Conservation (phyloP, 2,888 invertebrate species). For the Oithona nana region DNA sequence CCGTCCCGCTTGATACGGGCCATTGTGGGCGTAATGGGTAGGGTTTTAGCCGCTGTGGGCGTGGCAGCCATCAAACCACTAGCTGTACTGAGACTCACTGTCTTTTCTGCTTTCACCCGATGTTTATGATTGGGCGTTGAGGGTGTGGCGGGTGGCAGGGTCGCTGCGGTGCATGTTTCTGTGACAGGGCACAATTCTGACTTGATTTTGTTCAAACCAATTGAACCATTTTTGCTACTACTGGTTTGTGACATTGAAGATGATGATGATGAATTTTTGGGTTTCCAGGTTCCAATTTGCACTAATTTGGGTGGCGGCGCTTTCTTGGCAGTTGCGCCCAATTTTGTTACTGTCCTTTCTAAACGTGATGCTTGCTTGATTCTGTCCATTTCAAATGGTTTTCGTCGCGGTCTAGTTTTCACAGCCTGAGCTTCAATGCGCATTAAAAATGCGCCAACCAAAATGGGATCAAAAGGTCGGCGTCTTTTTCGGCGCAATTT, state of each 20-base stretch:
- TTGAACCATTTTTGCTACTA: background rate
- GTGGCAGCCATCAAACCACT: background rate
- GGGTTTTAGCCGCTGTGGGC: background rate
- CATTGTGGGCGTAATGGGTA: slow-evolving; percentile 3
- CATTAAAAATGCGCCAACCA: slow-evolving; percentile 3
- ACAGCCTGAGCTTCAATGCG: slow-evolving; percentile 8
- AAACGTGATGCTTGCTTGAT: slow-evolving; percentile 5
- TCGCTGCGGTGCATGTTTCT: background rate
- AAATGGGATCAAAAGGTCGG: background rate
- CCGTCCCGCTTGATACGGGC: slow-evolving; percentile 7
- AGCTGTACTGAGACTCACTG: background rate
- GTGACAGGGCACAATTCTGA: slow-evolving; percentile 3
- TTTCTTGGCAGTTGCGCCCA: background rate
- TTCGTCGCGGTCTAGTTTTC: background rate
- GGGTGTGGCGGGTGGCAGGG: background rate
- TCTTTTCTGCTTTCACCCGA: background rate
- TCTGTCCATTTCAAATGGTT: background rate
- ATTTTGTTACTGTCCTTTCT: background rate
- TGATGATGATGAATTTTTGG: background rate
- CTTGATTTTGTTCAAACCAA: background rate
- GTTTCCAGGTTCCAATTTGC: background rate
- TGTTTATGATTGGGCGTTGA: background rate
- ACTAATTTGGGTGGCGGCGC: background rate
- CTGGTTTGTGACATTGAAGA: no score
- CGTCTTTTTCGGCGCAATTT: background rate